These are phyloP conservation scores for Drosophila elegans DNA, from an alignment of 1,140 invertebrate genomes.

Conservation along the genomic window DNA sequence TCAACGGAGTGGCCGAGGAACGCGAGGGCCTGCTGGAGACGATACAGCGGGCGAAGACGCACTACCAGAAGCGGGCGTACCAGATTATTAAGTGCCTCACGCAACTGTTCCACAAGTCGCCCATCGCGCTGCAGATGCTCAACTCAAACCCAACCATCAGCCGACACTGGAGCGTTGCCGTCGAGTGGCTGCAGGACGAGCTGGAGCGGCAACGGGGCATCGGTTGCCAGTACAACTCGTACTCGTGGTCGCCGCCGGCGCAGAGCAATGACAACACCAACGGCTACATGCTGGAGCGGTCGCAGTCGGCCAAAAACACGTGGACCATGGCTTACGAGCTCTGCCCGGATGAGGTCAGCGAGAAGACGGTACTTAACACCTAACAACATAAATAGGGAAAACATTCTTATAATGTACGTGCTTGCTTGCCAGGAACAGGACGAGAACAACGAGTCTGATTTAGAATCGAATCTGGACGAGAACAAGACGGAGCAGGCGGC, in stretches of 20 bases:
- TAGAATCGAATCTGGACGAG: slow-evolving; percentile 73
- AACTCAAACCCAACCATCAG: slow-evolving; percentile 91
- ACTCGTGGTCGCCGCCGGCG: slow-evolving; percentile 97
- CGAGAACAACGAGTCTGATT: slow-evolving; percentile 83
- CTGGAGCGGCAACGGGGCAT: slow-evolving; percentile 90
- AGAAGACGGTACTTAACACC: slow-evolving; percentile 61
- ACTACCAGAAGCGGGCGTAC: slow-evolving; percentile 98
- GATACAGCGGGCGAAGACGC: slow-evolving; percentile 95
- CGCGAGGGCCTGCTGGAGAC: slow-evolving; percentile 97
- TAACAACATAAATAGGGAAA: not conserved
- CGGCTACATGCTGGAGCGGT: slow-evolving; percentile 97
- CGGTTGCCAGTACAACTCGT: slow-evolving; percentile 88
- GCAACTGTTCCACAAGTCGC: slow-evolving; percentile 94
- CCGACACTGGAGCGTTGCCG: slow-evolving; percentile 94
- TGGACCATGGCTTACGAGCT: slow-evolving; percentile 93
- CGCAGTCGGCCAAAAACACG: slow-evolving; percentile 95
- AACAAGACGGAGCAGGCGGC: slow-evolving; percentile 54
- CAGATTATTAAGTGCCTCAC: slow-evolving; percentile 98
- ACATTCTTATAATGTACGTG: slow-evolving; percentile 1
- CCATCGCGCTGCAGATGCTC: slow-evolving; percentile 90
- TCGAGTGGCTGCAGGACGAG: slow-evolving; percentile 98
- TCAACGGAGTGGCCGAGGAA: slow-evolving; percentile 96
- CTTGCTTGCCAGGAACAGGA: slow-evolving; percentile 68
- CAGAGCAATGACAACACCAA: slow-evolving; percentile 98
- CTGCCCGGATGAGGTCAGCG: slow-evolving; percentile 90